Evolutionary conservation across 2,888 invertebrate species (phyloP).

Genomic region (Lasioglossum marginatum): DNA sequence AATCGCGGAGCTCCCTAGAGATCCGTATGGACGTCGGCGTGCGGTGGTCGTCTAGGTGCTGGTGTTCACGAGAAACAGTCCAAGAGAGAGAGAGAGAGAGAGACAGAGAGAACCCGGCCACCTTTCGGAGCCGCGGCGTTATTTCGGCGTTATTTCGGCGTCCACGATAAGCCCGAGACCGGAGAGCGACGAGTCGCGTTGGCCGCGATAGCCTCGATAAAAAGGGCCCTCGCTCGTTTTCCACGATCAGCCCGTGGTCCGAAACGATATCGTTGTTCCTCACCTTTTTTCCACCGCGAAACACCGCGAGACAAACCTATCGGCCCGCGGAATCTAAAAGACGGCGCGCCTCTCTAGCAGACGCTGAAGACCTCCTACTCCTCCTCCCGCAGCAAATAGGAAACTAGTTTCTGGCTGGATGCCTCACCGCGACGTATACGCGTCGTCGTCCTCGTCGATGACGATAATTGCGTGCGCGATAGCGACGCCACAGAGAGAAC

Average conservation of each 20-base stretch:
- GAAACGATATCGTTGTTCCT: not conserved
- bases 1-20: conserved; percentile 78
- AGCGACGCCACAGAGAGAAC: not conserved
- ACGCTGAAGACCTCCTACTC: not conserved
- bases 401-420: conserved; percentile 7
- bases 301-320: not conserved
- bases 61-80: not conserved
- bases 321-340: conserved; percentile 1
- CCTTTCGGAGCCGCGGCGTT: conserved; percentile 3
- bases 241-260: not conserved
- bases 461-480: conserved; percentile 8
- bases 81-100: too few species aligned
- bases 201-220: conserved; percentile 10
- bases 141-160: conserved; percentile 28
- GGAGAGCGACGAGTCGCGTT: not conserved
- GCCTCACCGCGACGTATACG: not conserved
- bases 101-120: not conserved
- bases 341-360: not conserved
- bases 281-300: not conserved
- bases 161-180: conserved; percentile 17
- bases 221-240: conserved; percentile 2
- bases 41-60: conserved; percentile 51
- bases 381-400: not conserved
- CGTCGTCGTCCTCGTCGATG: not conserved
- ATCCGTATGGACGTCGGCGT: conserved; percentile 67